A percentile compares a stretch with the other conserved stretches of the same genome.
phyloP scores from a whole-genome alignment of 2,797 vertebrate genomes.

The Melanogrammus aeglefinus region DNA sequence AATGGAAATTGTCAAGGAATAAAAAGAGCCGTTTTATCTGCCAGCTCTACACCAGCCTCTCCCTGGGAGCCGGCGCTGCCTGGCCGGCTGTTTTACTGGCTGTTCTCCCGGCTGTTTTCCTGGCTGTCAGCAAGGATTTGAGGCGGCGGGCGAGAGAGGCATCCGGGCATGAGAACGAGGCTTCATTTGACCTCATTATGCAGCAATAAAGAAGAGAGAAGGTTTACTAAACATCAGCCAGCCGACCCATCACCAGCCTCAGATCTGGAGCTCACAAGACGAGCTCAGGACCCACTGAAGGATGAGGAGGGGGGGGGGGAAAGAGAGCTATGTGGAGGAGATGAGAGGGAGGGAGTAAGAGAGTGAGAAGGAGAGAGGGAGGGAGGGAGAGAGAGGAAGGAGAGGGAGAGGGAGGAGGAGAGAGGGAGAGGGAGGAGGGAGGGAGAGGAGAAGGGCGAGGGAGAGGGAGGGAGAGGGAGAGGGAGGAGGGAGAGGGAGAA shows the following conservation, averaged over 20 bases:
- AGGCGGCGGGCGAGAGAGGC: conserved; percentile 67
- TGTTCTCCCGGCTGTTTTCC: conserved; percentile 92
- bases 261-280: conserved; percentile 92
- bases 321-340: too few species aligned
- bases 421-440: conserved; percentile 43
- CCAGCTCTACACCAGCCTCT: conserved; percentile 59
- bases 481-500: conserved; percentile 37
- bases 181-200: conserved; percentile 99
- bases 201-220: conserved; percentile 97
- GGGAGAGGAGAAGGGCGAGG: conserved; percentile 18
- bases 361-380: conserved; percentile 56
- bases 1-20: conserved; percentile 63
- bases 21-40: conserved; percentile 37
- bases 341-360: conserved; percentile 50
- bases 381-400: conserved; percentile 42
- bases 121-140: conserved; percentile 97
- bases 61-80: conserved; percentile 87
- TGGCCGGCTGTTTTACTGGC: conserved; percentile 89
- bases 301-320: conserved; percentile 64
- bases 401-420: conserved; percentile 63
- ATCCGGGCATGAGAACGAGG: conserved; percentile 96
- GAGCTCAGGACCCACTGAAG: conserved; percentile 84
- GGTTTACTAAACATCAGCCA: conserved; percentile 98
- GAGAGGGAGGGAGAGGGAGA: conserved; percentile 63
- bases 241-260: conserved; percentile 84